phyloP scores from a whole-genome alignment of 1,140 invertebrate species.

The Vanessa tameamea region DNA sequence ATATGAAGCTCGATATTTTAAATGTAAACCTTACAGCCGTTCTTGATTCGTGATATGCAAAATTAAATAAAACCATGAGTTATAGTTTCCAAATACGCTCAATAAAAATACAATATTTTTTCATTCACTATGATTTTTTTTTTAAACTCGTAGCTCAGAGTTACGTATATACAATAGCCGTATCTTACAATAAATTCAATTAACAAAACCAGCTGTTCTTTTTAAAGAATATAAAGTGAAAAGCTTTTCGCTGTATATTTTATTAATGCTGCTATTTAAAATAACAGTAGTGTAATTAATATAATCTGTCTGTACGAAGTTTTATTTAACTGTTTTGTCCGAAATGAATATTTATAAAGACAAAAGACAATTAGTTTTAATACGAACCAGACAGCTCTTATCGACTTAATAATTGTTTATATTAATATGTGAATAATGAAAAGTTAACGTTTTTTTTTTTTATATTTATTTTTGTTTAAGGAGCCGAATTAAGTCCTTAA shows the following conservation, averaged over 20 bases:
- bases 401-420: not conserved
- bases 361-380: not conserved
- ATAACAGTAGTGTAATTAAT: constrained; percentile 22
- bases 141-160: not conserved
- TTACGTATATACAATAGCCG: constrained; percentile 7
- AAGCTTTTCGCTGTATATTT: constrained; percentile 28
- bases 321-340: constrained; percentile 10
- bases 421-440: not conserved
- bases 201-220: constrained; percentile 23
- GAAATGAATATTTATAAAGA: constrained; percentile 5
- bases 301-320: constrained; percentile 15
- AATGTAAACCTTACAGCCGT: too few species aligned
- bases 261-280: constrained; percentile 25
- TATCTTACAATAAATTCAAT: constrained; percentile 27
- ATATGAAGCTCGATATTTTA: too few species aligned
- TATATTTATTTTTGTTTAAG: too few species aligned
- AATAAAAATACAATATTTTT: not conserved
- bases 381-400: not conserved
- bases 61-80: too few species aligned
- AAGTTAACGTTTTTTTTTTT: too few species aligned
- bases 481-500: too few species aligned
- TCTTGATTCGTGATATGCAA: too few species aligned
- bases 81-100: not conserved
- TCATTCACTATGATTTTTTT: not conserved
- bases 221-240: constrained; percentile 22